phyloP scores from a whole-genome alignment of 1,140 invertebrate species.

The Magallana gigas region DNA sequence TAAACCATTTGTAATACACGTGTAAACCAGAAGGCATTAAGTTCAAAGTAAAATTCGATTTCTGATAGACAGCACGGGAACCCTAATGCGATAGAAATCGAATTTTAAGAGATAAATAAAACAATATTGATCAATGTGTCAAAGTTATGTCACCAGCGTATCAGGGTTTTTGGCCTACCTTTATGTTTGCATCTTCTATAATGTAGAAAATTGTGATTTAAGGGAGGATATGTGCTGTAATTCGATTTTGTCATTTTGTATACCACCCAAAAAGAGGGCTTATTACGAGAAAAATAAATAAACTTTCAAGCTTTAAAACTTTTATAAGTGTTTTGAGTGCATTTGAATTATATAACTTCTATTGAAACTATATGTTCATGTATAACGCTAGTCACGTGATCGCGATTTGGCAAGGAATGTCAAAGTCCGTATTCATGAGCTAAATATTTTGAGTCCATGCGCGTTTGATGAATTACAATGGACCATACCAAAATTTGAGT shows the following conservation, averaged over 20 bases:
- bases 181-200: background rate
- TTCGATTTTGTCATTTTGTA: too few species aligned
- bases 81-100: background rate
- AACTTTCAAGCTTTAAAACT: background rate
- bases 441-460: too few species aligned
- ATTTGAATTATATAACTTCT: background rate
- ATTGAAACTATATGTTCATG: too few species aligned
- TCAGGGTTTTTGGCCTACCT: background rate
- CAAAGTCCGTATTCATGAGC: too few species aligned
- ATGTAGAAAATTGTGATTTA: background rate
- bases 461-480: too few species aligned
- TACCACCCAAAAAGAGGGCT: too few species aligned
- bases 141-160: background rate
- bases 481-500: too few species aligned
- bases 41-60: background rate
- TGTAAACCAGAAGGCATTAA: conserved; percentile 21
- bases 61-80: conserved; percentile 5
- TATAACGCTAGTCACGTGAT: too few species aligned
- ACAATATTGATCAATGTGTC: conserved; percentile 15
- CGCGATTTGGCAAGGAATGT: too few species aligned
- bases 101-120: conserved; percentile 30
- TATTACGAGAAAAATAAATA: too few species aligned
- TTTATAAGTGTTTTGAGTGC: background rate
- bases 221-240: too few species aligned
- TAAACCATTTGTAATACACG: conserved; percentile 28